A percentile compares a stretch with the other conserved stretches of the same genome.
Evolutionary conservation across 2,113 vertebrate species (phyloP).

Genomic region (Heterochromis multidens): DNA sequence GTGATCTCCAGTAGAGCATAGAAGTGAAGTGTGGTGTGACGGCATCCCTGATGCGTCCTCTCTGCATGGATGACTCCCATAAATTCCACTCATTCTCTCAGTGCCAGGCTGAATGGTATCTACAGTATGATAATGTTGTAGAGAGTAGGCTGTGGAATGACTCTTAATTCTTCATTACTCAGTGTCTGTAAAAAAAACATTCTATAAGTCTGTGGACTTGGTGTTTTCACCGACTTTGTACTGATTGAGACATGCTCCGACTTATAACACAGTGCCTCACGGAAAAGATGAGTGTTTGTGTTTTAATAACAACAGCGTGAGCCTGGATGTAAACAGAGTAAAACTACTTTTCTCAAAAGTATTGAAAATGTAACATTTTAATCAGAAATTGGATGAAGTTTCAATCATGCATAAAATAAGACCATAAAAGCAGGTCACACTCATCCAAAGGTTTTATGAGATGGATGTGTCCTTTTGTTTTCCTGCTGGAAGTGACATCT

Average conservation of each 20-base stretch:
- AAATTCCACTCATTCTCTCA: not conserved
- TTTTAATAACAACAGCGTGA: not conserved
- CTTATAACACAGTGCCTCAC: not conserved
- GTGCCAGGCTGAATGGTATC: not conserved
- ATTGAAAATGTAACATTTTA: no score
- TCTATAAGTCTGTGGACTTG: not conserved
- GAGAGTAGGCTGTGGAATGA: not conserved
- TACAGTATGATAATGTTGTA: constrained; percentile 3
- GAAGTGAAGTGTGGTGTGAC: not conserved
- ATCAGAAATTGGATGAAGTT: no score
- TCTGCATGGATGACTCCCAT: not conserved
- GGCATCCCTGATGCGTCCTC: not conserved
- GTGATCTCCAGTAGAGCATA: not conserved
- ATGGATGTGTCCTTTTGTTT: no score
- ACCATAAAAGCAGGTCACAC: no score
- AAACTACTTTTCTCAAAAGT: no score
- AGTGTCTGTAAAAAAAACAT: not conserved
- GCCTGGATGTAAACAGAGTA: not conserved
- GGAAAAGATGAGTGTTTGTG: not conserved
- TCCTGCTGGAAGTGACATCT: no score
- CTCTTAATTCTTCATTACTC: not conserved
- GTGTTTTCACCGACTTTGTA: not conserved
- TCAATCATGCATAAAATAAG: no score
- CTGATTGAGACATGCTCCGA: not conserved
- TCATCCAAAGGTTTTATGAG: no score